A percentile compares a stretch with the other conserved stretches of the same genome.
These are phyloP conservation scores for Aleiodes testaceus DNA, from an alignment of 2,888 invertebrate species.

Conservation along the genomic window DNA sequence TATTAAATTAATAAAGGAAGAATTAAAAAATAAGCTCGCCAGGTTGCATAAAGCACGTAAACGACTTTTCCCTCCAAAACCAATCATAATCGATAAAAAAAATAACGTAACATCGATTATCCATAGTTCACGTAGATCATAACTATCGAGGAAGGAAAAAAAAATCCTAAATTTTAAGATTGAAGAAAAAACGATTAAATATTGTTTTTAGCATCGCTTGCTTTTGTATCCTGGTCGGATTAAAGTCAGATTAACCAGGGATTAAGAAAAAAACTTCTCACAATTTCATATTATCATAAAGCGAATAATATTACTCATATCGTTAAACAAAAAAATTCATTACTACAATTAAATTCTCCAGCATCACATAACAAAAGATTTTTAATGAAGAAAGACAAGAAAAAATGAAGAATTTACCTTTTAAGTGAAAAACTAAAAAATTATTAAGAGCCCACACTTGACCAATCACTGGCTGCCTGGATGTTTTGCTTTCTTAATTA, in stretches of 20 bases:
- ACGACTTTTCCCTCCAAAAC: slow-evolving; percentile 19
- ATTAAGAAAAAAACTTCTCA: not conserved
- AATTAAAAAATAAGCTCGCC: too few species aligned
- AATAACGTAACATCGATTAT: not conserved
- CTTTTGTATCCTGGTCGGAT: not conserved
- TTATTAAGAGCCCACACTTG: slow-evolving; percentile 63
- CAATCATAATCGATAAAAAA: slow-evolving; percentile 17
- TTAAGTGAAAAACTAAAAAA: slow-evolving; percentile 15
- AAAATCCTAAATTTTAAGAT: not conserved
- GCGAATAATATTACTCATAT: slow-evolving; percentile 26
- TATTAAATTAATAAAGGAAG: not conserved
- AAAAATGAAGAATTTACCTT: slow-evolving; percentile 8
- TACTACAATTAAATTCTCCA: slow-evolving; percentile 13
- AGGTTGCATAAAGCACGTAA: too few species aligned
- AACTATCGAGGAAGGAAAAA: not conserved
- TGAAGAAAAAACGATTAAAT: not conserved
- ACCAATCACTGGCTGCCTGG: slow-evolving; percentile 72
- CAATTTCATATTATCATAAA: slow-evolving; percentile 22
- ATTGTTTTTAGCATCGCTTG: slow-evolving; percentile 23
- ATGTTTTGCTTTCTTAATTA: slow-evolving; percentile 57
- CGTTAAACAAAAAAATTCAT: slow-evolving; percentile 9
- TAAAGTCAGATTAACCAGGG: too few species aligned
- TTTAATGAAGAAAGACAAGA: not conserved
- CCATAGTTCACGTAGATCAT: slow-evolving; percentile 14
- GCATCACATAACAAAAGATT: not conserved